These are phyloP conservation scores for Shinisaurus crocodilurus DNA, from an alignment of 2,113 vertebrate species.

Conservation along the genomic window DNA sequence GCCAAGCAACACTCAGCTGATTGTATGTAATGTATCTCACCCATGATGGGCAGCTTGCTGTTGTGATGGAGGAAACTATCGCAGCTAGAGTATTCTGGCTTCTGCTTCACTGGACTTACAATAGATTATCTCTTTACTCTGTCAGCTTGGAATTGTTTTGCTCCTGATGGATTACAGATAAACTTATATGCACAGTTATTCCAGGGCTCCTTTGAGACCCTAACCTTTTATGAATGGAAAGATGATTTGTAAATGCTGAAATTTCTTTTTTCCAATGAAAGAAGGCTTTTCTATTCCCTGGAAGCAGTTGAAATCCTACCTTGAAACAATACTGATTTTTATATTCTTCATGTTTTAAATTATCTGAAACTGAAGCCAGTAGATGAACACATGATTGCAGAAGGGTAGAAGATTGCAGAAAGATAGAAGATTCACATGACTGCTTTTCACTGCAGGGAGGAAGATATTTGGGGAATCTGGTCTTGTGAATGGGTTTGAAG, in stretches of 20 bases:
- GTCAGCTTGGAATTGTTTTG: conserved; percentile 39
- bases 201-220: conserved; percentile 64
- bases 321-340: conserved; percentile 45
- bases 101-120: conserved; percentile 63
- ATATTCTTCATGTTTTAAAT: conserved; percentile 30
- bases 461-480: background rate
- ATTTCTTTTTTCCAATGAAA: conserved; percentile 60
- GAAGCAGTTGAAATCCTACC: conserved; percentile 45
- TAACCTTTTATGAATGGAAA: conserved; percentile 76
- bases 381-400: conserved; percentile 40
- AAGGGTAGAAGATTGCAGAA: background rate
- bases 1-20: conserved; percentile 15
- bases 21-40: conserved; percentile 58
- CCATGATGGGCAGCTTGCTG: conserved; percentile 64
- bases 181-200: conserved; percentile 66
- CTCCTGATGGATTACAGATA: conserved; percentile 69
- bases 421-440: background rate
- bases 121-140: conserved; percentile 59
- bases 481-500: background rate
- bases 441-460: background rate
- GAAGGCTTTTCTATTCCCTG: conserved; percentile 42
- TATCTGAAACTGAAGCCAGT: conserved; percentile 43
- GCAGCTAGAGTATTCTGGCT: conserved; percentile 42
- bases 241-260: conserved; percentile 68
- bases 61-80: conserved; percentile 58